These are phyloP conservation scores for Hemibagrus wyckioides DNA, from an alignment of 2,113 vertebrate species.

Conservation along the genomic window DNA sequence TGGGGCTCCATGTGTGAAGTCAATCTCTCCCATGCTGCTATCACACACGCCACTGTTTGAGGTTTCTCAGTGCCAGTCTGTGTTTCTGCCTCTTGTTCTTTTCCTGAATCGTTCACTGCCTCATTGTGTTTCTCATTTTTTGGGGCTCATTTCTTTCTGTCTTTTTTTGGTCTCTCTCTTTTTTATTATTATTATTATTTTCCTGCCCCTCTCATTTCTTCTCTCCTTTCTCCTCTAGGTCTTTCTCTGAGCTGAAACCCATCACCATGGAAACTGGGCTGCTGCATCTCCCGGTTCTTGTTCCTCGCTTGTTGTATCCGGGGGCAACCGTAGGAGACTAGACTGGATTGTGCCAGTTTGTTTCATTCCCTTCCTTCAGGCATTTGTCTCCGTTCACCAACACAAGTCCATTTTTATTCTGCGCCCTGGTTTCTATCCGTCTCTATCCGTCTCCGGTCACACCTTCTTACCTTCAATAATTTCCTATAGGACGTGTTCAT, in stretches of 20 bases:
- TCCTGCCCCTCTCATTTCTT: not conserved
- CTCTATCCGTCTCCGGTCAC: constrained; percentile 14
- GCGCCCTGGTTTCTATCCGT: not conserved
- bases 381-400: constrained; percentile 39
- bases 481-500: not conserved
- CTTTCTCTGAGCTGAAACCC: constrained; percentile 56
- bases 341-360: constrained; percentile 74
- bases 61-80: not conserved
- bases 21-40: constrained; percentile 56
- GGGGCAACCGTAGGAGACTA: constrained; percentile 79
- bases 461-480: constrained; percentile 8
- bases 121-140: not conserved
- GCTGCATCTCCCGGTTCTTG: constrained; percentile 74
- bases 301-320: constrained; percentile 79
- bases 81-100: constrained; percentile 28
- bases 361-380: constrained; percentile 58
- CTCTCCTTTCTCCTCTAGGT: constrained; percentile 21
- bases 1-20: constrained; percentile 89
- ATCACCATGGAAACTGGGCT: constrained; percentile 82
- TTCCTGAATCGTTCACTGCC: not conserved
- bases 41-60: constrained; percentile 57
- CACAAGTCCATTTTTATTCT: constrained; percentile 39
- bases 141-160: not conserved
- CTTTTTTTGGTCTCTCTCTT: not conserved
- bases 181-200: too few relatives aligned